phyloP scores from a whole-genome alignment of 2,888 invertebrate genomes.

The Ectobius pallidus region DNA sequence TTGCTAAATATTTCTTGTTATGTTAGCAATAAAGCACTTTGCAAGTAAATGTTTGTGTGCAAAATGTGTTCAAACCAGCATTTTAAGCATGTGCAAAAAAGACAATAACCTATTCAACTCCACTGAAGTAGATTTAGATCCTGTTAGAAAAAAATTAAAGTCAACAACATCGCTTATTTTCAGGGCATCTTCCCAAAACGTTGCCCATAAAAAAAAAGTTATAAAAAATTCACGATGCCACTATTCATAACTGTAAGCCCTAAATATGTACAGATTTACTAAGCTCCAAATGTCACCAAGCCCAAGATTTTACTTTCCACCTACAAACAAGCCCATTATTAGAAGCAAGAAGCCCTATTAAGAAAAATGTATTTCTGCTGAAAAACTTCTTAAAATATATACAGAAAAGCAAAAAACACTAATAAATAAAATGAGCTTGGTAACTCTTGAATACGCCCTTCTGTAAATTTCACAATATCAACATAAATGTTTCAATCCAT shows the following conservation, averaged over 20 bases:
- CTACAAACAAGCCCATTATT: slow-evolving; percentile 1
- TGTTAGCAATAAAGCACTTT: slow-evolving; percentile 16
- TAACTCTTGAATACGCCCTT: not conserved
- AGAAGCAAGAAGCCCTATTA: slow-evolving; percentile 1
- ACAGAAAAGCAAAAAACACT: not conserved
- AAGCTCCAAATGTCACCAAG: not conserved
- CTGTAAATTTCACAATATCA: not conserved
- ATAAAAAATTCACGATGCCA: slow-evolving; percentile 10
- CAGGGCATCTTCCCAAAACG: slow-evolving; percentile 3
- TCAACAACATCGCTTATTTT: not conserved
- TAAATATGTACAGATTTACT: not conserved
- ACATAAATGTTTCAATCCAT: not conserved
- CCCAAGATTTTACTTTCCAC: slow-evolving; percentile 1
- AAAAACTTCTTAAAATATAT: not conserved
- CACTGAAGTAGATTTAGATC: slow-evolving; percentile 6
- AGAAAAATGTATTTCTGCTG: not conserved
- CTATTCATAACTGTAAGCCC: slow-evolving; percentile 6
- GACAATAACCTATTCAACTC: slow-evolving; percentile 21
- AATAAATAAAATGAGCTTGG: slow-evolving; percentile 1
- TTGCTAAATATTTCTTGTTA: not conserved
- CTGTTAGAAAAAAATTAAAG: not conserved
- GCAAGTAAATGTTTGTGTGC: slow-evolving; percentile 20
- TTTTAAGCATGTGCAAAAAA: slow-evolving; percentile 28
- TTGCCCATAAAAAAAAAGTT: slow-evolving; percentile 12
- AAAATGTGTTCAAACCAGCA: slow-evolving; percentile 16